These are phyloP conservation scores for Rhodinocichla rosea DNA, from an alignment of 2,113 vertebrate species.

Conservation along the genomic window DNA sequence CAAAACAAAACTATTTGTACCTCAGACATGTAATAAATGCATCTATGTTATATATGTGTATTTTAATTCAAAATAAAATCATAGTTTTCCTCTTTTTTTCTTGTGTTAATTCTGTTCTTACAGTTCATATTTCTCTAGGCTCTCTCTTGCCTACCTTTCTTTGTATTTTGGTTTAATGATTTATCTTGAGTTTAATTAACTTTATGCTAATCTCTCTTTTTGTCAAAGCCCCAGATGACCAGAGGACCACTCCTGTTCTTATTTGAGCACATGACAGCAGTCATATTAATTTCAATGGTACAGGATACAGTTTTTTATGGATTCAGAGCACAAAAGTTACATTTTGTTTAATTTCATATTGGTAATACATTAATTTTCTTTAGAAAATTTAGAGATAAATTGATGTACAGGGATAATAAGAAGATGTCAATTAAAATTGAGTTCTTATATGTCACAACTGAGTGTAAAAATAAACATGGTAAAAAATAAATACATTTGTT, in stretches of 20 bases:
- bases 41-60: not conserved
- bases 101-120: not conserved
- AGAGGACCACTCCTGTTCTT: not conserved
- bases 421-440: not conserved
- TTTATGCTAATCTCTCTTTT: not conserved
- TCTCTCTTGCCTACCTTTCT: not conserved
- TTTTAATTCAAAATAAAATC: not conserved
- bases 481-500: not conserved
- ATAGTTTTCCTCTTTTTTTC: not conserved
- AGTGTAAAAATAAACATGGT: not conserved
- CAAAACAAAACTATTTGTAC: not conserved
- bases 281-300: not conserved
- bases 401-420: not conserved
- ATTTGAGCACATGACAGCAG: not conserved
- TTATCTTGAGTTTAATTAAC: constrained; percentile 32
- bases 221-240: not conserved
- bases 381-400: not conserved
- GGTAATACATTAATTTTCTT: not conserved
- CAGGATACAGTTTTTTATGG: not conserved
- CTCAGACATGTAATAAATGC: not conserved
- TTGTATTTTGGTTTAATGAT: not conserved
- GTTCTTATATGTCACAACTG: not conserved
- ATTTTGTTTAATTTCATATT: not conserved
- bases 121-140: not conserved
- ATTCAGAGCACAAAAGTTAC: not conserved